phyloP scores from a whole-genome alignment of 2,888 invertebrate genomes.

The Pristionchus fissidentatus region DNA sequence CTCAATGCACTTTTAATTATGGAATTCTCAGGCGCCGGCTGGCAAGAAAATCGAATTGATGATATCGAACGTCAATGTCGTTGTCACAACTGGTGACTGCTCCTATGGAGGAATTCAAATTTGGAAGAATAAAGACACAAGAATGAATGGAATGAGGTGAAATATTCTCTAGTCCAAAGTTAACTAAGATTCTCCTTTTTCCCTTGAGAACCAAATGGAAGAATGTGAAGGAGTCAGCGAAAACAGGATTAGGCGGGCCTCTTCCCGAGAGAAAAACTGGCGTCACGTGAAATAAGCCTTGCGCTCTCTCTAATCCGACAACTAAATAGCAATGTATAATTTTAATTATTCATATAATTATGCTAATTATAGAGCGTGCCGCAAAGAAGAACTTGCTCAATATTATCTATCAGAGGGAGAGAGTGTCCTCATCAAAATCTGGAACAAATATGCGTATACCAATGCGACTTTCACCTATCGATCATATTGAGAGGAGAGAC shows the following conservation, averaged over 20 bases:
- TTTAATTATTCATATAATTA: not conserved
- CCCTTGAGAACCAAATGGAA: not conserved
- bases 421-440: conserved; percentile 17
- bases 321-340: not conserved
- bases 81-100: conserved; percentile 31
- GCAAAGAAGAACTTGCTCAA: conserved; percentile 18
- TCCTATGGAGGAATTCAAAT: conserved; percentile 34
- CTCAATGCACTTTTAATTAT: no score
- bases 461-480: conserved; percentile 36
- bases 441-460: conserved; percentile 36
- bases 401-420: conserved; percentile 37
- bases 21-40: conserved; percentile 9
- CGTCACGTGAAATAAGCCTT: not conserved
- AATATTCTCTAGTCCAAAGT: no score
- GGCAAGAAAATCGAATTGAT: conserved; percentile 39
- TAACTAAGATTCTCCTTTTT: not conserved
- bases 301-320: not conserved
- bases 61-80: not conserved
- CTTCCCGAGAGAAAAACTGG: not conserved
- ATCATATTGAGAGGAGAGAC: not conserved
- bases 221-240: not conserved
- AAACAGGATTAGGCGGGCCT: not conserved
- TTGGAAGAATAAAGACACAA: conserved; percentile 35
- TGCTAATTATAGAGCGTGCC: conserved; percentile 18
- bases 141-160: conserved; percentile 42